Evolutionary conservation across 2,797 vertebrate genomes (phyloP).

Genomic region (Rhinichthys osculus): DNA sequence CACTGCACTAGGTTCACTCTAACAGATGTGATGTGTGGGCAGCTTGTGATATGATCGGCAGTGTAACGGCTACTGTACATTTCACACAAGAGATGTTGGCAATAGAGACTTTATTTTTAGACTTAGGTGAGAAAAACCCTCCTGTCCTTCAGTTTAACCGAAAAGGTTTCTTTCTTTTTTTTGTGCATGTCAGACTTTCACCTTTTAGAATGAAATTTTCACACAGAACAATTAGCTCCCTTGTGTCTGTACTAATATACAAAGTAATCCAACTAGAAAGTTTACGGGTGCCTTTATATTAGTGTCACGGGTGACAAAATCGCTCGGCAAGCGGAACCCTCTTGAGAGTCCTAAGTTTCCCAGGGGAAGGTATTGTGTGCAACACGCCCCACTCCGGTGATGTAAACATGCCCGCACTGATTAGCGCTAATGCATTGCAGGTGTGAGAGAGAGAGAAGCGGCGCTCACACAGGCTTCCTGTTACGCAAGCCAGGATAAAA

Average conservation of each 20-base stretch:
- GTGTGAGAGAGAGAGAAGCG: no score
- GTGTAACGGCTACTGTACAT: constrained; percentile 17
- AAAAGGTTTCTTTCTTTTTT: not conserved
- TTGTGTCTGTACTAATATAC: not conserved
- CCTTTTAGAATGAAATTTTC: not conserved
- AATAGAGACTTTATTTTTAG: constrained; percentile 25
- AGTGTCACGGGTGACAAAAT: no score
- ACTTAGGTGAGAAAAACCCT: constrained; percentile 16
- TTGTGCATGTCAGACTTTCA: not conserved
- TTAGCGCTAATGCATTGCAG: no score
- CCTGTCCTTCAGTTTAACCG: not conserved
- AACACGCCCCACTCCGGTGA: no score
- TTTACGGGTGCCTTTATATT: constrained; percentile 1
- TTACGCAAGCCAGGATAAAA: no score
- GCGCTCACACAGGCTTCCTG: no score
- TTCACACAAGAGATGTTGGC: constrained; percentile 10
- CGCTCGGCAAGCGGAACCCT: no score
- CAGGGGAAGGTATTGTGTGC: no score
- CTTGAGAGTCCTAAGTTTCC: no score
- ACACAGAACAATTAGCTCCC: not conserved
- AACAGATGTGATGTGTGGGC: constrained; percentile 38
- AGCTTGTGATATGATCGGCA: not conserved
- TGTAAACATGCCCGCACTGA: no score
- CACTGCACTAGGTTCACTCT: not conserved
- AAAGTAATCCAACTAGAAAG: not conserved